Evolutionary conservation across 2,113 vertebrate genomes (phyloP).

Genomic region (Gracilinanus agilis): DNA sequence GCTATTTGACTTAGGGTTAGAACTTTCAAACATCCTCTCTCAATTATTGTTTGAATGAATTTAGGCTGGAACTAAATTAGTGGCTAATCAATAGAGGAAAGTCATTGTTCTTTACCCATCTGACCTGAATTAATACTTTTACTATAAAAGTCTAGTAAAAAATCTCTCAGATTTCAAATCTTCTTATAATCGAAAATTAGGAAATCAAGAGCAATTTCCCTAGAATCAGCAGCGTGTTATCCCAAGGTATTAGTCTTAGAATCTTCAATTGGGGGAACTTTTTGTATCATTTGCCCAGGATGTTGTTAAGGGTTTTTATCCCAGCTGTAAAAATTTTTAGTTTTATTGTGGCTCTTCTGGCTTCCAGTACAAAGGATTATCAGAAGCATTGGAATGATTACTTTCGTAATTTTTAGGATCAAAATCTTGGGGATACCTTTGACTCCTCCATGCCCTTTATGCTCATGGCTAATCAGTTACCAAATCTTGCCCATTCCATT

Average conservation of each 20-base stretch:
- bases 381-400: background rate
- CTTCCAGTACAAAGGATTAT: background rate
- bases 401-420: background rate
- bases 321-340: background rate
- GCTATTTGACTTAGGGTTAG: background rate
- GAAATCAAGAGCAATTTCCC: background rate
- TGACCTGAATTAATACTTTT: background rate
- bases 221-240: background rate
- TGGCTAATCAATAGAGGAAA: background rate
- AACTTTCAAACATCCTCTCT: background rate
- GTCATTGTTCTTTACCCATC: background rate
- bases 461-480: background rate
- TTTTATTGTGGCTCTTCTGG: background rate
- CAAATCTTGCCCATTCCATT: background rate
- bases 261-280: background rate
- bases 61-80: background rate
- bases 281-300: background rate
- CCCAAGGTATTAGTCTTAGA: background rate
- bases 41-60: background rate
- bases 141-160: background rate
- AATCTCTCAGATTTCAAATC: background rate
- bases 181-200: background rate
- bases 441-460: background rate
- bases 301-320: background rate
- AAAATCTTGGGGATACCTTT: background rate